Evolutionary conservation across 2,113 vertebrate species (phyloP), one percentile per base, ranked within the genome.

Genomic region (Aegotheles bennettii): DNA sequence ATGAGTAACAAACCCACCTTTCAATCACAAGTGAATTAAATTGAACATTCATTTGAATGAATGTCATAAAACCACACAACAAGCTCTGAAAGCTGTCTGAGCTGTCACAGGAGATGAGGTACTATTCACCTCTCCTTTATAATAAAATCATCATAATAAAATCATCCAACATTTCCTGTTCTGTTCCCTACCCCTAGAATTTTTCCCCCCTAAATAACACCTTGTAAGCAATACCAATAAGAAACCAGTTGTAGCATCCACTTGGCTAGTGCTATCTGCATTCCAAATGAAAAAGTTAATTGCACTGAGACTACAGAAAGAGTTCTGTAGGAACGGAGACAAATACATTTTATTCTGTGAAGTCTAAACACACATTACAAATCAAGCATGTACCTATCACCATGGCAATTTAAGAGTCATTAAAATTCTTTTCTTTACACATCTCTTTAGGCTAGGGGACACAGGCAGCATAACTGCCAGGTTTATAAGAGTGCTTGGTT

Each of bases 111-210:
- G 61, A 95, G 69, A 92, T 81, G 13, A 84, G 69, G 35, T 60
- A 70, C 69, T 65, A 65, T 38, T 86, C 76, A 90, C 31, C 47
- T 38, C 56, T 94, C 80, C 86, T 92, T 60, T 75, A 50, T 36
- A 87, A 78, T 80, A 74, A 81, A 95, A 89, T 67, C 90, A 78
- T 70, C 87, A 71, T 51, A 90, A 83, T 75, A 84, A 82, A 63
- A 59, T 40, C 35, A 86, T 42, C 48, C 43, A 86, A 31, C 60
- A 36, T 71, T 96, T 97, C 90, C 91, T 48, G 71, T 78, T 93
- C 74, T 31, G 54, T 60, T 92, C 87, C 43, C 60, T 51, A 59
- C n/a, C 31, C 31, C 29, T n/a, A 43, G 21, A 13, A 42, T 25
- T 60, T 42, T 23, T 53, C 9, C 9, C 33, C 65, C 25, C 20